phyloP scores from a whole-genome alignment of 2,797 vertebrate genomes.

The Gymnothorax reevesii region DNA sequence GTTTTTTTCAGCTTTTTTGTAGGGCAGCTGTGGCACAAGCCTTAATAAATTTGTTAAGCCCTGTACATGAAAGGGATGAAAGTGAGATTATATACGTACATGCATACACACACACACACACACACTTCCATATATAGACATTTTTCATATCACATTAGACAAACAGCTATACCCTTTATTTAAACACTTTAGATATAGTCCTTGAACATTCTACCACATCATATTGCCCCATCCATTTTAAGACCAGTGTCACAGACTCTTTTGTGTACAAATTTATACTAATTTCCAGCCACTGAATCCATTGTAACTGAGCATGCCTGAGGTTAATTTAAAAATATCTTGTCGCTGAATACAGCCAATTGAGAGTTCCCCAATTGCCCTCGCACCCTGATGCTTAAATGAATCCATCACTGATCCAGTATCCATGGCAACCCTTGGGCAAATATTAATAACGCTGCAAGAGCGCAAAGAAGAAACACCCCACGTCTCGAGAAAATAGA shows the following conservation, averaged over 20 bases:
- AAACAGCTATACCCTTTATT: background rate
- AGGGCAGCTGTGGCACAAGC: no score
- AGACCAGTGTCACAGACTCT: constrained; percentile 26
- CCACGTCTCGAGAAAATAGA: background rate
- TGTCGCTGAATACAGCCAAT: background rate
- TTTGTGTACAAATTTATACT: background rate
- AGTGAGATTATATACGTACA: no score
- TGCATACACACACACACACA: no score
- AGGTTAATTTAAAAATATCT: background rate
- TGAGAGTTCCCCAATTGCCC: background rate
- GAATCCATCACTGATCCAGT: background rate
- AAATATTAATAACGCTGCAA: background rate
- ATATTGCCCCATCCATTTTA: constrained; percentile 22
- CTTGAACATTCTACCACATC: background rate
- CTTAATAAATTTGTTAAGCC: no score
- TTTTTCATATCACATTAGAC: no score
- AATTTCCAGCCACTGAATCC: background rate
- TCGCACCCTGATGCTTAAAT: background rate
- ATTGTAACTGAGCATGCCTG: background rate
- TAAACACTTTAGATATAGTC: background rate
- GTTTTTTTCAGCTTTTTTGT: no score
- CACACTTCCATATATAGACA: no score
- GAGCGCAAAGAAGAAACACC: background rate
- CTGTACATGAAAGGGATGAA: no score
- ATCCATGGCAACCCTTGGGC: background rate